phyloP scores from a whole-genome alignment of 2,113 vertebrate species.

The Himantopus leucocephalus region DNA sequence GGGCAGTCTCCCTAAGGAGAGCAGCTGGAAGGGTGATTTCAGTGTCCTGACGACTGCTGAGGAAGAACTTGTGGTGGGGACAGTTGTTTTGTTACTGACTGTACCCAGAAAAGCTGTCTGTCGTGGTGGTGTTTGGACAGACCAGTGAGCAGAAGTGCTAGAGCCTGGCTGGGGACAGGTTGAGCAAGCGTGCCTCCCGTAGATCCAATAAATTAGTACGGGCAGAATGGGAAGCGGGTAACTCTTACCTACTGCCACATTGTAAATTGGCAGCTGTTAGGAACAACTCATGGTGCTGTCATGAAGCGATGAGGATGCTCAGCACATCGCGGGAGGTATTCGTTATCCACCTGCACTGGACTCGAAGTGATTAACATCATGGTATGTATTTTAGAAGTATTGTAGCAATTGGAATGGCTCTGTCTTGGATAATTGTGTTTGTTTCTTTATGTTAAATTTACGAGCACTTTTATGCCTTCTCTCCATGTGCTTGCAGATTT shows the following conservation, averaged over 20 bases:
- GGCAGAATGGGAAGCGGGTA: neutral
- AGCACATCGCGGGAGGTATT: neutral
- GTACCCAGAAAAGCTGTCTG: neutral
- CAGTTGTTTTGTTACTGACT: neutral
- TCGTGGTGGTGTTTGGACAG: neutral
- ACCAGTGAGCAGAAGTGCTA: rapidly evolving
- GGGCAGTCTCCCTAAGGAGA: neutral
- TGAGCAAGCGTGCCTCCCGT: rapidly evolving
- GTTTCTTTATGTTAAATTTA: conserved; percentile 42
- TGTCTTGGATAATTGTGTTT: conserved; percentile 44
- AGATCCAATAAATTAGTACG: rapidly evolving
- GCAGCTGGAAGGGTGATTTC: neutral
- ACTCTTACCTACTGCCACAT: neutral
- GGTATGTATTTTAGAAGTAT: neutral
- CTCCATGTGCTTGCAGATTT: neutral
- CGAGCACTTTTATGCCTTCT: conserved; percentile 30
- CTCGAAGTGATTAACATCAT: neutral
- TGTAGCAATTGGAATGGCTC: neutral
- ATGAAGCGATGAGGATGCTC: neutral
- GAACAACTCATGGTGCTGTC: neutral
- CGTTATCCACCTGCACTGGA: neutral
- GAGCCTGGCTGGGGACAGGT: neutral
- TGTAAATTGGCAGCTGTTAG: neutral
- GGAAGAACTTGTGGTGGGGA: neutral
- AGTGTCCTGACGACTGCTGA: neutral